A percentile compares a stretch with the other conserved stretches of the same genome.
These are phyloP conservation scores for Formica aserva DNA, from an alignment of 2,888 invertebrate genomes.

Conservation along the genomic window DNA sequence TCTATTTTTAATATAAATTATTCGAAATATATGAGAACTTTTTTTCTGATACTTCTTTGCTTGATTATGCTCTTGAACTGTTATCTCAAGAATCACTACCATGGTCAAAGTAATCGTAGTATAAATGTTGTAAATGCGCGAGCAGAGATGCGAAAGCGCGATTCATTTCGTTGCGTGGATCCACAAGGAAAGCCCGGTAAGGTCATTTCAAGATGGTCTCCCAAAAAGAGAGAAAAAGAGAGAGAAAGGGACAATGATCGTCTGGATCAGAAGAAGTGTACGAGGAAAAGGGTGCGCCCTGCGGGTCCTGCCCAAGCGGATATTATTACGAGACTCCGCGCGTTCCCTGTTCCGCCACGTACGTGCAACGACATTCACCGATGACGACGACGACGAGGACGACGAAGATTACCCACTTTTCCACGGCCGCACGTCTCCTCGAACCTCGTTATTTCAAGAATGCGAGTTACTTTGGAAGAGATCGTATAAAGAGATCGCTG, in stretches of 20 bases:
- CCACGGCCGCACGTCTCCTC: slow-evolving; percentile 58
- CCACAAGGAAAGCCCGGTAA: slow-evolving; percentile 18
- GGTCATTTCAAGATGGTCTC: slow-evolving; percentile 65
- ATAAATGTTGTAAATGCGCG: slow-evolving; percentile 64
- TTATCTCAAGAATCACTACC: neutral
- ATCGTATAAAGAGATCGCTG: slow-evolving; percentile 53
- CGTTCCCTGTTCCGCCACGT: slow-evolving; percentile 47
- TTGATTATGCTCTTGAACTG: neutral
- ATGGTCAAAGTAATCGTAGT: neutral
- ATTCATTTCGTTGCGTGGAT: slow-evolving; percentile 72
- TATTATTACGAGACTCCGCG: slow-evolving; percentile 60
- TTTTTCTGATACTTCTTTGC: neutral
- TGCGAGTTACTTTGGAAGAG: slow-evolving; percentile 47
- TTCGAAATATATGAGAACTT: neutral
- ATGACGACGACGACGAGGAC: slow-evolving; percentile 28
- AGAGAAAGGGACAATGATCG: slow-evolving; percentile 66
- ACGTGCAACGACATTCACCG: slow-evolving; percentile 50
- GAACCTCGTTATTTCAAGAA: slow-evolving; percentile 63
- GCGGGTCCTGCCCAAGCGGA: slow-evolving; percentile 56
- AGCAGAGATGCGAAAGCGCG: slow-evolving; percentile 74
- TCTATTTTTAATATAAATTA: neutral
- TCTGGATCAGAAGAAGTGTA: slow-evolving; percentile 63
- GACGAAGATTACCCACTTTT: slow-evolving; percentile 63
- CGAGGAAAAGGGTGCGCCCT: slow-evolving; percentile 60
- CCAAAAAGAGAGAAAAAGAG: neutral